Evolutionary conservation across 1,140 invertebrate genomes (phyloP), one percentile per base, ranked within the genome.

Genomic region (Lepidostoma basale): DNA sequence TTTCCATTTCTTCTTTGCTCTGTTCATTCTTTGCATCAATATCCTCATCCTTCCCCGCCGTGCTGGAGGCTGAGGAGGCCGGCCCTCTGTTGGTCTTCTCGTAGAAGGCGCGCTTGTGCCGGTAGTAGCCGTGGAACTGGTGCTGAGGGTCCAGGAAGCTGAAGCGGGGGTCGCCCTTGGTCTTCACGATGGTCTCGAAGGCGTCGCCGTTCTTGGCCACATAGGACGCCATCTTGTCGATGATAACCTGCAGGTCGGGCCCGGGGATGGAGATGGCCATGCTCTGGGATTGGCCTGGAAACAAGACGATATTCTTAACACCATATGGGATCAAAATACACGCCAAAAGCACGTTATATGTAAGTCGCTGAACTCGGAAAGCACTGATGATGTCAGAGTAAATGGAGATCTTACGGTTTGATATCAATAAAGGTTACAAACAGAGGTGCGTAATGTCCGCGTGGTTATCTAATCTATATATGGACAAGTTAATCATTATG

Each of bases 201-300:
- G 95, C 92, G 47, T 89, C 85, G 0, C 96, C 97, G 82, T 98
- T 98, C 75, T 96, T 96, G 0, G 92, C 90, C 0, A 98, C 96
- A 77, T 98, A 98, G 63, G 89, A 90, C 1, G 96, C 95, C 89
- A 98, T 97, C 83, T 97, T 97, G 77, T 98, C 95, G 52, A 98
- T 94, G 5, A 98, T 92, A 39, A 92, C 86, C 76, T 93, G 89
- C 4, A 94, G 81, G 62, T 95, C 93, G 8, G 89, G 88, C 0
- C 93, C 89, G 14, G 93, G 92, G 5, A 87, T 81, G 16, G 85
- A 81, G 25, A 89, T 85, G 80, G 80, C 0, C 83, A 23, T 59
- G 20, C 14, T 56, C 26, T 30, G 52, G 3, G 25, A 33, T 56
- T 59, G 16, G 42, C 16, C 56, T 59, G 56, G 12, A 54, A 59